Percentiles rank a stretch among this genome's conserved stretches.
Evolutionary conservation across 2,797 vertebrate species (phyloP).

Genomic region (Catostomus latipinnis): DNA sequence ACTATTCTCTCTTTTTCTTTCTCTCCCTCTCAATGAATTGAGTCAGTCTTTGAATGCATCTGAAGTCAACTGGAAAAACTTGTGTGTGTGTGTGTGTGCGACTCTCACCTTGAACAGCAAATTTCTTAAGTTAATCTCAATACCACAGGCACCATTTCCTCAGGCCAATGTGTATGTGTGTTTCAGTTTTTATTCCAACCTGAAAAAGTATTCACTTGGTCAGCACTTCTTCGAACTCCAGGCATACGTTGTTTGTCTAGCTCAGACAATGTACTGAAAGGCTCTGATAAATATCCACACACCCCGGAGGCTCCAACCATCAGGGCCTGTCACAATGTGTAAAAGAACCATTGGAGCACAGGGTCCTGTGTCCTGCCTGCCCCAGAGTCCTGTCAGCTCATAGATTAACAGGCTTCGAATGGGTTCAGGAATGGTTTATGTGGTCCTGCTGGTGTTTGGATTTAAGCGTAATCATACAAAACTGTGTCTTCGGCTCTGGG

Average conservation of each 20-base stretch:
- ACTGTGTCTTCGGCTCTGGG: neutral
- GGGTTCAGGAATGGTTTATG: neutral
- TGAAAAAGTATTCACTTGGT: slow-evolving; percentile 77
- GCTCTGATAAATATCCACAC: slow-evolving; percentile 78
- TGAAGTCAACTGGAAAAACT: slow-evolving; percentile 74
- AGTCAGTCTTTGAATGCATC: slow-evolving; percentile 69
- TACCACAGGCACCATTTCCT: slow-evolving; percentile 5
- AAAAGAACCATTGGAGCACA: slow-evolving; percentile 74
- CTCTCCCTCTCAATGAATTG: slow-evolving; percentile 7
- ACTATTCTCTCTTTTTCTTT: slow-evolving; percentile 51
- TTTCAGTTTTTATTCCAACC: slow-evolving; percentile 70
- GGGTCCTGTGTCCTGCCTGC: slow-evolving; percentile 44
- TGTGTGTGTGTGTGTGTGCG: slow-evolving; percentile 17
- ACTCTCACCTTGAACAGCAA: neutral
- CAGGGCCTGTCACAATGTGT: slow-evolving; percentile 83
- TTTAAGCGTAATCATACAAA: neutral
- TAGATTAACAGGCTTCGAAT: slow-evolving; percentile 44
- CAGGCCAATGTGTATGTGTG: slow-evolving; percentile 25
- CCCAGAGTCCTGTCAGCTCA: slow-evolving; percentile 49
- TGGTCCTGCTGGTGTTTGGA: slow-evolving; percentile 18
- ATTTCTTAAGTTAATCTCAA: neutral
- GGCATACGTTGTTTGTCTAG: slow-evolving; percentile 81
- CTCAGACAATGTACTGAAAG: slow-evolving; percentile 80
- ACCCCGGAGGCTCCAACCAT: slow-evolving; percentile 73
- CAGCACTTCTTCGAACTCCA: slow-evolving; percentile 79